Conservation (phyloP, 2,888 invertebrate genomes). For the Gastrophysa polygoni region DNA sequence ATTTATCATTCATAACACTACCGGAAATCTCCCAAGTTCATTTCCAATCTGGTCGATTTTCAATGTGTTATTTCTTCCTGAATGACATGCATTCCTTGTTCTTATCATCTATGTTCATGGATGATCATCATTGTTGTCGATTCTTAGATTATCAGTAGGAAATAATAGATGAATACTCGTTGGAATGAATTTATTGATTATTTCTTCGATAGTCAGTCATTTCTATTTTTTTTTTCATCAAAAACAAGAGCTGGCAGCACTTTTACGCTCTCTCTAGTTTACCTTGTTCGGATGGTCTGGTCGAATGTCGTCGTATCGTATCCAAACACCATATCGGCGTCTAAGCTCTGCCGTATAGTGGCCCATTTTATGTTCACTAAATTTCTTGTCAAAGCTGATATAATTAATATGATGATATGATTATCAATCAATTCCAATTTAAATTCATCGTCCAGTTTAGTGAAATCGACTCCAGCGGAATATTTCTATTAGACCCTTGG, state of each 20-base stretch:
- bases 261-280: not conserved
- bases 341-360: not conserved
- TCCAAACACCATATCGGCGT: not conserved
- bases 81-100: no score
- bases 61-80: no score
- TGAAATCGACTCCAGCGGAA: not conserved
- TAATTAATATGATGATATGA: no score
- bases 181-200: no score
- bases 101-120: no score
- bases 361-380: not conserved
- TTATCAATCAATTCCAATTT: not conserved
- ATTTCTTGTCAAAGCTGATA: not conserved
- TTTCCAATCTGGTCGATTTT: no score
- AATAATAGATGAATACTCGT: no score
- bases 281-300: not conserved
- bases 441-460: not conserved
- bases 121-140: no score
- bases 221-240: not conserved
- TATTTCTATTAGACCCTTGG: not conserved
- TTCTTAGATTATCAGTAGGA: no score
- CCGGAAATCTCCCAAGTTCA: no score
- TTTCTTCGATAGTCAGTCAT: no score
- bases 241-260: not conserved
- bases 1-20: no score
- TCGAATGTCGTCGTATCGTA: not conserved